These are phyloP conservation scores for Actinia equina DNA, from an alignment of 64 coral and sea anemone genomes.

Conservation along the genomic window DNA sequence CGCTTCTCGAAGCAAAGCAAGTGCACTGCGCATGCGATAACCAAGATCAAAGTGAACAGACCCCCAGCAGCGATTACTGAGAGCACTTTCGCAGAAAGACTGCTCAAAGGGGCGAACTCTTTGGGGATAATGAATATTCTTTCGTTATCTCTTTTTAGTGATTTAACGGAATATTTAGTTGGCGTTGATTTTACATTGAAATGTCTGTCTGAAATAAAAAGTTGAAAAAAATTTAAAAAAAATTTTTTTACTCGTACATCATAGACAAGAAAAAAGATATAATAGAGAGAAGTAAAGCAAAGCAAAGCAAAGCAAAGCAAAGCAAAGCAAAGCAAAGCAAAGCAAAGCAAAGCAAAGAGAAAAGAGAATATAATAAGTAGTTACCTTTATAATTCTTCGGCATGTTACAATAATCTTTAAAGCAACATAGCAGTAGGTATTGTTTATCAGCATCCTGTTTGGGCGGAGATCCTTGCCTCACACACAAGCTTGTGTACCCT, in stretches of 20 bases:
- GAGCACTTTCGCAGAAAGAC: neutral
- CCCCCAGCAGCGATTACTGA: constrained; percentile 25
- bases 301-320: too few species aligned
- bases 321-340: too few species aligned
- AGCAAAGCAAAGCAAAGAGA: too few species aligned
- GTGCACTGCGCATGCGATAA: constrained; percentile 25
- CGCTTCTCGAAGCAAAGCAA: neutral
- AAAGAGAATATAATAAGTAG: too few species aligned
- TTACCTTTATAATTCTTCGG: neutral
- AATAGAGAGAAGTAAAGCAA: too few species aligned
- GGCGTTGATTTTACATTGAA: neutral
- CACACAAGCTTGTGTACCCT: constrained; percentile 5
- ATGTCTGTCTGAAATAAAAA: neutral
- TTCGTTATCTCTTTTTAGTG: neutral
- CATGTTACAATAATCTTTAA: neutral
- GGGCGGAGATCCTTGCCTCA: neutral
- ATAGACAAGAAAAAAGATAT: too few species aligned
- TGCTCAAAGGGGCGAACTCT: neutral
- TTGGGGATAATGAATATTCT: neutral
- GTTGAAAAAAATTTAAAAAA: neutral
- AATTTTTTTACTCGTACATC: too few species aligned
- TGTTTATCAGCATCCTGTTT: neutral
- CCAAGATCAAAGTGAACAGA: constrained; percentile 15
- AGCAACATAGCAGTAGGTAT: constrained; percentile 10
- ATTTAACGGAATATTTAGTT: neutral